Percentiles rank a stretch among this genome's conserved stretches.
Conservation (phyloP, 2,888 invertebrate species). For the Megamerina dolium region DNA sequence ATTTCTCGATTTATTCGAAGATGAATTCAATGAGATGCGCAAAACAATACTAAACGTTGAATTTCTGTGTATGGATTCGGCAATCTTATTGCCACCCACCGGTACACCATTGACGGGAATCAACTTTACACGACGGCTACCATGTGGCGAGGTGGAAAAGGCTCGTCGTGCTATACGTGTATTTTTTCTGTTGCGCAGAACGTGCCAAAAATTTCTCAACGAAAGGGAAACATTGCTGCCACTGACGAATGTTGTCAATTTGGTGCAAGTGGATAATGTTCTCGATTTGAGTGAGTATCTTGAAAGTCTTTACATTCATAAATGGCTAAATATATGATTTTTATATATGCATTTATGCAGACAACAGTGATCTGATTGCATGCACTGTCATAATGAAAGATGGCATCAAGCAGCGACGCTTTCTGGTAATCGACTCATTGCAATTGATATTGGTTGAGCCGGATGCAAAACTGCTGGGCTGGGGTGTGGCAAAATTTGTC, state of each 20-base stretch:
- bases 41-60: constrained; percentile 84
- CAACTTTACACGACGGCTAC: constrained; percentile 85
- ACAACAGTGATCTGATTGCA: constrained; percentile 95
- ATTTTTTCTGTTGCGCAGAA: constrained; percentile 79
- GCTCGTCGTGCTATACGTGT: constrained; percentile 85
- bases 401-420: constrained; percentile 82
- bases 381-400: constrained; percentile 91
- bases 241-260: constrained; percentile 77
- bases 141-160: constrained; percentile 92
- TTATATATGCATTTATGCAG: constrained; percentile 54
- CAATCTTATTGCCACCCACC: constrained; percentile 88
- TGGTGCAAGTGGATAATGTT: constrained; percentile 89
- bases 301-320: neutral
- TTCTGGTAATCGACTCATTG: constrained; percentile 90
- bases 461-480: constrained; percentile 87
- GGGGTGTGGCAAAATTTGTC: constrained; percentile 96
- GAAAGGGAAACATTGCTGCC: constrained; percentile 85
- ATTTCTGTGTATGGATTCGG: constrained; percentile 94
- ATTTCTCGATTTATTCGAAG: constrained; percentile 97
- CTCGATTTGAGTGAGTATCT: constrained; percentile 82
- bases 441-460: constrained; percentile 97
- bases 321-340: neutral
- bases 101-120: constrained; percentile 95
- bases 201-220: constrained; percentile 72
- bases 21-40: constrained; percentile 91